Evolutionary conservation across 2,888 invertebrate species (phyloP).

Genomic region (Cordilura impudica): DNA sequence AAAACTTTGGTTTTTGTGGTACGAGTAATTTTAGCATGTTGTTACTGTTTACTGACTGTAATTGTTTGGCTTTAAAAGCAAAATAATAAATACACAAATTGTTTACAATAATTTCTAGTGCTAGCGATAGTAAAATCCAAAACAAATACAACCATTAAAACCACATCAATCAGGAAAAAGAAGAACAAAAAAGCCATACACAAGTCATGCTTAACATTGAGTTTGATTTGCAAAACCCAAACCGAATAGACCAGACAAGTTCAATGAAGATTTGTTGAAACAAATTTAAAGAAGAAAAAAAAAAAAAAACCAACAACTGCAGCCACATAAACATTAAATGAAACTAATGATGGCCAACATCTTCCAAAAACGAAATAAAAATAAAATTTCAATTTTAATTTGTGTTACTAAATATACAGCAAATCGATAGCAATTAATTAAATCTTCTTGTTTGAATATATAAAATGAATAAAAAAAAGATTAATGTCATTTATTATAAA

Average conservation of each 20-base stretch:
- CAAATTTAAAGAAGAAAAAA: conserved; percentile 22
- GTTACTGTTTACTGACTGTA: conserved; percentile 54
- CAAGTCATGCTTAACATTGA: conserved; percentile 42
- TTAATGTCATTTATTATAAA: no score
- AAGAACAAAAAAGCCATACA: conserved; percentile 28
- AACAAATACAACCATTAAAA: conserved; percentile 32
- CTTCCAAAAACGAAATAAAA: not conserved
- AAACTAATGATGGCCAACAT: not conserved
- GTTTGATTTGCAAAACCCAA: not conserved
- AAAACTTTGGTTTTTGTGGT: conserved; percentile 50
- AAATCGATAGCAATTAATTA: not conserved
- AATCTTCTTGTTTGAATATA: no score
- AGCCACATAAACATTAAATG: no score
- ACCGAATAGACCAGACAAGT: conserved; percentile 1
- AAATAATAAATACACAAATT: not conserved
- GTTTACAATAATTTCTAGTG: not conserved
- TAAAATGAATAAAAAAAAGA: no score
- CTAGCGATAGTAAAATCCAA: conserved; percentile 21
- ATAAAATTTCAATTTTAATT: not conserved
- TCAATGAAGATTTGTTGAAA: conserved; percentile 14
- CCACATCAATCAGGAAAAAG: conserved; percentile 60
- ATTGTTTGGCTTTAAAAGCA: conserved; percentile 39
- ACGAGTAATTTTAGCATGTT: conserved; percentile 54
- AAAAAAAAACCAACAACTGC: conserved; percentile 63
- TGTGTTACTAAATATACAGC: not conserved